These are phyloP conservation scores for Plestiodon gilberti DNA, from an alignment of 2,113 vertebrate genomes.

Conservation along the genomic window DNA sequence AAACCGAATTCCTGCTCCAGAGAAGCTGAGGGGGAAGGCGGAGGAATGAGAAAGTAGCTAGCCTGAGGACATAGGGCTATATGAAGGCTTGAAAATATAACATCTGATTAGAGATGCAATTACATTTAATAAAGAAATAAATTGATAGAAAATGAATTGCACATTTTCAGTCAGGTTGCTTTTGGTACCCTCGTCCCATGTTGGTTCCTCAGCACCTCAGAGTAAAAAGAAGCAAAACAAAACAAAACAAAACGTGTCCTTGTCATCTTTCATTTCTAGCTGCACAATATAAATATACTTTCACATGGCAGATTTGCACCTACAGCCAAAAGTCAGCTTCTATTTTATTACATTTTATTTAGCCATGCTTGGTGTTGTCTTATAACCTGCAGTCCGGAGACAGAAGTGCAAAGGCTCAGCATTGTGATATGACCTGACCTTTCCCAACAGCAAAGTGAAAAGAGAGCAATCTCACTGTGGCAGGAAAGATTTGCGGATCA, in stretches of 20 bases:
- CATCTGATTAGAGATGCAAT: conserved; percentile 27
- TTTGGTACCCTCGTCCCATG: not conserved
- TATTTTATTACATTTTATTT: not conserved
- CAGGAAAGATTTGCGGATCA: not conserved
- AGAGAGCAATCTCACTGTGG: not conserved
- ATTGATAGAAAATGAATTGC: not conserved
- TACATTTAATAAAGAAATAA: not conserved
- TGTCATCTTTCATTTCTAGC: conserved; percentile 46
- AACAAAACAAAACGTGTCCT: not conserved
- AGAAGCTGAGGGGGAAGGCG: not conserved
- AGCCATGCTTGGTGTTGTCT: not conserved
- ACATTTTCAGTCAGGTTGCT: not conserved
- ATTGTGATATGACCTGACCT: conserved; percentile 11
- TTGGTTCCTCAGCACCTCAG: not conserved
- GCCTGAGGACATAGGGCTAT: not conserved
- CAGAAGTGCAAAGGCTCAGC: not conserved
- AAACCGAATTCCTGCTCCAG: not conserved
- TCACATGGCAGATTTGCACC: conserved; percentile 12
- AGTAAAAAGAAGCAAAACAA: not conserved
- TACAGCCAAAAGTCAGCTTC: conserved; percentile 33
- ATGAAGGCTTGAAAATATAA: not conserved
- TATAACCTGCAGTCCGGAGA: conserved; percentile 9
- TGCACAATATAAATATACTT: conserved; percentile 16
- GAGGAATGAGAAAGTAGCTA: not conserved
- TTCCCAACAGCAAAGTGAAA: not conserved